A percentile compares a stretch with the other conserved stretches of the same genome.
phyloP scores from a whole-genome alignment of 2,888 invertebrate genomes.

The Thymelicus acteon region DNA sequence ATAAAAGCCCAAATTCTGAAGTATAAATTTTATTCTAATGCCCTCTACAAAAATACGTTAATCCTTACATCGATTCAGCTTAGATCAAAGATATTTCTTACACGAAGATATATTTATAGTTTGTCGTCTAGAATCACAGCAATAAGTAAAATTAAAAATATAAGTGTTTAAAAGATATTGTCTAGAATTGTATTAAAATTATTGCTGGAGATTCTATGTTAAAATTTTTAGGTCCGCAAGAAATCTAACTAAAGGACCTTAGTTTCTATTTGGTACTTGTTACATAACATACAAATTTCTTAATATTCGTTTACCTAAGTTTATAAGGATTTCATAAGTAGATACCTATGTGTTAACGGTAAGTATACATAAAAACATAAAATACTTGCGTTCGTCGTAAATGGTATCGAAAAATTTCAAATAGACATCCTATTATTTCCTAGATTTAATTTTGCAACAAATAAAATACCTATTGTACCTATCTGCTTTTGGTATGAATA shows the following conservation, averaged over 20 bases:
- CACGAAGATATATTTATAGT: conserved; percentile 32
- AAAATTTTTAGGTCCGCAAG: neutral
- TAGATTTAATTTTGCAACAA: too few relatives aligned
- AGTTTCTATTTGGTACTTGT: neutral
- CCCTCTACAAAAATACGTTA: conserved; percentile 70
- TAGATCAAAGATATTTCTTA: conserved; percentile 44
- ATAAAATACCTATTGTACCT: too few relatives aligned
- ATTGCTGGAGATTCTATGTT: conserved; percentile 18
- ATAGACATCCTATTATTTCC: neutral
- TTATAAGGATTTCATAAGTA: too few relatives aligned
- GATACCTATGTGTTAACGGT: too few relatives aligned
- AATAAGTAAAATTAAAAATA: conserved; percentile 37
- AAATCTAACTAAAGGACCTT: neutral
- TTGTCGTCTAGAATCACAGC: conserved; percentile 52
- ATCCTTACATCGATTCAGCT: conserved; percentile 44
- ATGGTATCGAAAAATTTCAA: neutral
- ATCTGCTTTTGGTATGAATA: neutral
- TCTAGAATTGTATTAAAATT: neutral
- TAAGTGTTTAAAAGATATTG: conserved; percentile 12
- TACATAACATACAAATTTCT: neutral
- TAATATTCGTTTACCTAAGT: neutral
- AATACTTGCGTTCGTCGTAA: neutral
- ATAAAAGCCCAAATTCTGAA: conserved; percentile 45
- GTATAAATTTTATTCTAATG: conserved; percentile 61
- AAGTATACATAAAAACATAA: neutral